phyloP scores from a whole-genome alignment of 2,113 vertebrate species.

The Ivindomyrus marchei region DNA sequence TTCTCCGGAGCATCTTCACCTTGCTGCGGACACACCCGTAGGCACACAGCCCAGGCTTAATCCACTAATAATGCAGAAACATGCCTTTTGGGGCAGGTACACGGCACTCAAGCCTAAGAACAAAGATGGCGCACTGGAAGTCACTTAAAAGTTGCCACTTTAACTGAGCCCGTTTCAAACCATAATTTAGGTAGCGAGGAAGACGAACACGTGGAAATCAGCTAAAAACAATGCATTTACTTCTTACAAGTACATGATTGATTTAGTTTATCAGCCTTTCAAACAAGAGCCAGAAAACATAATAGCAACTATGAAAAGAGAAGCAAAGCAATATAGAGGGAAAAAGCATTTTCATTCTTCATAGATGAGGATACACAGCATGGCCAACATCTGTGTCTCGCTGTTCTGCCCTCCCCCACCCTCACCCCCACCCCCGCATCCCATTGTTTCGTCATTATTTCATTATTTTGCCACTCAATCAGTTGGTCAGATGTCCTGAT shows the following conservation, averaged over 20 bases:
- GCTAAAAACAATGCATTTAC: not conserved
- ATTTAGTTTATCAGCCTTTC: not conserved
- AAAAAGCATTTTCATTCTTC: not conserved
- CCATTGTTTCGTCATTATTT: not conserved
- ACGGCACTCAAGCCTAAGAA: not conserved
- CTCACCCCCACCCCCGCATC: not conserved
- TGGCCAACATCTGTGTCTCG: not conserved
- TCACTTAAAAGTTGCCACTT: not conserved
- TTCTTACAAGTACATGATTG: not conserved
- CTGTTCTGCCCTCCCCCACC: not conserved
- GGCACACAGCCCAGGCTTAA: not conserved
- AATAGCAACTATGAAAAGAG: not conserved
- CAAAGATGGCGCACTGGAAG: not conserved
- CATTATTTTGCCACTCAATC: not conserved
- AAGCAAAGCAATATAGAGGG: not conserved
- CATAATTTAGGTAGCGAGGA: not conserved
- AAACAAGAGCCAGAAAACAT: not conserved
- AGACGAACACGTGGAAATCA: not conserved
- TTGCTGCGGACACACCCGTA: not conserved
- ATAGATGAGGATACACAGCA: not conserved
- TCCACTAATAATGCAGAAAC: not conserved
- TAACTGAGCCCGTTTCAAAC: not conserved
- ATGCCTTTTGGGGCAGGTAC: not conserved
- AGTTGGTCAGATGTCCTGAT: not conserved
- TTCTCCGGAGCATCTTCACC: not conserved